phyloP scores from a whole-genome alignment of 2,888 invertebrate genomes.

The Rhamnusium bicolor region DNA sequence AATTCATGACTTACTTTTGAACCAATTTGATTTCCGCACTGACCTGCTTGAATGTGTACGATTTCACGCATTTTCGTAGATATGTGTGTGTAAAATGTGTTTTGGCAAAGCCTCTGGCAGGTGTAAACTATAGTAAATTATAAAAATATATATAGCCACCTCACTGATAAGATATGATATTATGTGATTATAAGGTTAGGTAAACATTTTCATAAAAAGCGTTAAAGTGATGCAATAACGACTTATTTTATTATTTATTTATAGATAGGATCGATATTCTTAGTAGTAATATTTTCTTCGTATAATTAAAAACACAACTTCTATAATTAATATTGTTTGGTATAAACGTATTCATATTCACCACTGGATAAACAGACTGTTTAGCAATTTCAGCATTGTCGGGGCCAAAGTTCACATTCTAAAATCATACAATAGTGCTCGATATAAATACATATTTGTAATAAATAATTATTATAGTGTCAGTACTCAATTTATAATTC shows the following conservation, averaged over 20 bases:
- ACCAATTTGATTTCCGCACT: conserved; percentile 35
- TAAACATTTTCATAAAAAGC: conserved; percentile 20
- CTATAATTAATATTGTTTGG: too few species aligned
- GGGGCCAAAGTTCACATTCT: too few species aligned
- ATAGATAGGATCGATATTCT: background rate
- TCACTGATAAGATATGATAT: conserved; percentile 21
- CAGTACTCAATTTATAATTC: too few species aligned
- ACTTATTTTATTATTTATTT: background rate
- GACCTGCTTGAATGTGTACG: conserved; percentile 35
- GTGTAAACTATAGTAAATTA: conserved; percentile 22
- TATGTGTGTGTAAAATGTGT: background rate
- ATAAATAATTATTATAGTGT: too few species aligned
- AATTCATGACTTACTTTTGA: conserved; percentile 31
- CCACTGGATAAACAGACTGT: too few species aligned
- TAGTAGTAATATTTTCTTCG: background rate
- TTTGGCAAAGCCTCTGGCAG: background rate
- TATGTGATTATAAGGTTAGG: conserved; percentile 24
- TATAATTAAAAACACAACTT: background rate
- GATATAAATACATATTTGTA: too few species aligned
- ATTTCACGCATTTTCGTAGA: conserved; percentile 33
- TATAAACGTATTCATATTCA: too few species aligned
- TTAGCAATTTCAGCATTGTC: too few species aligned
- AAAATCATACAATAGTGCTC: too few species aligned
- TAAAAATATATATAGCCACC: conserved; percentile 9
- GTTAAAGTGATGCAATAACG: conserved; percentile 6